Percentiles rank a stretch among this genome's conserved stretches.
These are phyloP conservation scores for Nasonia vitripennis DNA, from an alignment of 1,140 invertebrate species.

Conservation along the genomic window DNA sequence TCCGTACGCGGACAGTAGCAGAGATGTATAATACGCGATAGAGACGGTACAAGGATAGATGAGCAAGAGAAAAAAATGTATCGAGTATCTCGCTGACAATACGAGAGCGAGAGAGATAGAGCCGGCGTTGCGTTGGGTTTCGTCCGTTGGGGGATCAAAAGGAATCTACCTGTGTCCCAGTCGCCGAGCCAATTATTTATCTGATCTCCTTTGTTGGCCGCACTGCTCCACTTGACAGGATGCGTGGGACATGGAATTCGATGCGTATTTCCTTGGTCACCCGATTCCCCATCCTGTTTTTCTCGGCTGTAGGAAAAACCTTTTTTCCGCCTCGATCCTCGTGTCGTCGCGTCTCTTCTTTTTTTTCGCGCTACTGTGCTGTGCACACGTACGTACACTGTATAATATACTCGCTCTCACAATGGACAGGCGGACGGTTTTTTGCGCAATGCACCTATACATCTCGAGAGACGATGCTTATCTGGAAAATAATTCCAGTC, in stretches of 20 bases:
- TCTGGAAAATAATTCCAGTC: constrained; percentile 24
- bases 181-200: constrained; percentile 74
- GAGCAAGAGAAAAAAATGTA: constrained; percentile 62
- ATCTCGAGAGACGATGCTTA: not conserved
- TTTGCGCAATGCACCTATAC: not conserved
- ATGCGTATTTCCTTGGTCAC: constrained; percentile 72
- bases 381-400: no score
- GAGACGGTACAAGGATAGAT: not conserved
- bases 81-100: constrained; percentile 64
- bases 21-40: not conserved
- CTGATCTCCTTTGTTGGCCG: constrained; percentile 68
- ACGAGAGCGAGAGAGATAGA: no score
- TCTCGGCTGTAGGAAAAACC: constrained; percentile 38
- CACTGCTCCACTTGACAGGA: constrained; percentile 72
- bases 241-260: constrained; percentile 72
- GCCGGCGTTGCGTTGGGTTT: constrained; percentile 58
- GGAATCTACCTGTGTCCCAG: constrained; percentile 68
- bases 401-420: not conserved
- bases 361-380: constrained; percentile 12
- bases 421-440: not conserved
- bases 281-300: constrained; percentile 61
- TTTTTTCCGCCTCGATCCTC: constrained; percentile 32
- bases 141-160: constrained; percentile 64
- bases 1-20: not conserved
- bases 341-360: constrained; percentile 22